A percentile compares a stretch with the other conserved stretches of the same genome.
Conservation (phyloP, 1,140 invertebrate genomes). For the Drosophila teissieri region DNA sequence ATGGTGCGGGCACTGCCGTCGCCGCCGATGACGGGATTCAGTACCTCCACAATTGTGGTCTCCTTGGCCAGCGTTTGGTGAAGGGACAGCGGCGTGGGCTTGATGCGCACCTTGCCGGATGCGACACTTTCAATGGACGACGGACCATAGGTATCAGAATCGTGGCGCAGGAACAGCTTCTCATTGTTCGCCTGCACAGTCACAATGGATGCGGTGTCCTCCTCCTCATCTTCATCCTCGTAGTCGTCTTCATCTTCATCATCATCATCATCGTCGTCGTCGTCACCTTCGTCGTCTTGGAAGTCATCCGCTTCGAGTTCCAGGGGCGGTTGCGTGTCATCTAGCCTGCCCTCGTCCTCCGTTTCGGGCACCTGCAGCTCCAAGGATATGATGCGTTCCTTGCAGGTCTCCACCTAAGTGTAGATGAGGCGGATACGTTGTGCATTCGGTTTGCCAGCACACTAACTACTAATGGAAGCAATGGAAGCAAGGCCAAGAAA, state of each 20-base stretch:
- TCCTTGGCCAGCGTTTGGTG: constrained; percentile 81
- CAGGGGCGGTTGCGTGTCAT: constrained; percentile 68
- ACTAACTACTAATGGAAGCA: constrained; percentile 66
- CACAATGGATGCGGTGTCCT: constrained; percentile 82
- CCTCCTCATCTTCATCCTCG: constrained; percentile 70
- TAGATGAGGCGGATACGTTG: constrained; percentile 70
- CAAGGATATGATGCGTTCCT: constrained; percentile 94
- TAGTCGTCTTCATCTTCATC: constrained; percentile 49
- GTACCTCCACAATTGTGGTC: constrained; percentile 82
- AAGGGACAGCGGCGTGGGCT: constrained; percentile 66
- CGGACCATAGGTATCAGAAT: constrained; percentile 70
- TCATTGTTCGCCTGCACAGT: constrained; percentile 80
- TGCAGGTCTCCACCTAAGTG: constrained; percentile 92
- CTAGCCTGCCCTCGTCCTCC: constrained; percentile 59
- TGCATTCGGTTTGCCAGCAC: constrained; percentile 64
- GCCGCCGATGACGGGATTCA: constrained; percentile 81
- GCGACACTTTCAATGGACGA: constrained; percentile 78
- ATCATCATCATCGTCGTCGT: constrained; percentile 48
- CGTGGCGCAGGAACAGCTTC: constrained; percentile 76
- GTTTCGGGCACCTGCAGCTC: constrained; percentile 87
- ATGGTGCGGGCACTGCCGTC: constrained; percentile 78
- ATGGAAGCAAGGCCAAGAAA: constrained; percentile 51
- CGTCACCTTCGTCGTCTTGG: constrained; percentile 35
- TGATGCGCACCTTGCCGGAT: constrained; percentile 75
- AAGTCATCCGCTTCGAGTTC: constrained; percentile 58